phyloP scores from a whole-genome alignment of 2,888 invertebrate species.

The Gastracanthus pulcherrimus region DNA sequence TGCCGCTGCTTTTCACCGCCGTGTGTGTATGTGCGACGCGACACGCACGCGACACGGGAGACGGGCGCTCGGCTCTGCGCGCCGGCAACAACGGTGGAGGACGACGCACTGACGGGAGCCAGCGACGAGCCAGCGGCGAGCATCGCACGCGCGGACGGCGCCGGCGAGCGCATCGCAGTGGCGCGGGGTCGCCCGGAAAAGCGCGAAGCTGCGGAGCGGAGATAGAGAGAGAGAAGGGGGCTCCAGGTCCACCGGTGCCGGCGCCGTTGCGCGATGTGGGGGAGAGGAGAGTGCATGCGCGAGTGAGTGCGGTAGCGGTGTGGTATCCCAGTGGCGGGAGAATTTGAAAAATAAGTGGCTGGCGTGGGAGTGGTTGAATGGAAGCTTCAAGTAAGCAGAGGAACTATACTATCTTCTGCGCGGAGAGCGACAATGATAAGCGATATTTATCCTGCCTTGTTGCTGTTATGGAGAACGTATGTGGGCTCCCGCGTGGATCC shows the following conservation, averaged over 20 bases:
- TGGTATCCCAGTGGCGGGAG: not conserved
- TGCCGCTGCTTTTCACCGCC: not conserved
- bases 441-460: too few relatives aligned
- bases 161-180: not conserved
- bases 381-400: too few relatives aligned
- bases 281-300: too few relatives aligned
- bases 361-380: too few relatives aligned
- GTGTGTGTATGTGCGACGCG: not conserved
- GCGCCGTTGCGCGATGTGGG: not conserved
- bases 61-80: not conserved
- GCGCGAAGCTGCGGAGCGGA: not conserved
- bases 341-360: too few relatives aligned
- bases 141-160: not conserved
- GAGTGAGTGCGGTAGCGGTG: not conserved
- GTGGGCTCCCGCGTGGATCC: too few relatives aligned
- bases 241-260: not conserved
- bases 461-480: too few relatives aligned
- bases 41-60: not conserved
- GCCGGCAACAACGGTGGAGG: conserved; percentile 20
- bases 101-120: conserved; percentile 7
- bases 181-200: not conserved
- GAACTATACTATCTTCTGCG: too few relatives aligned
- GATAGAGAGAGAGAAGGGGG: too few relatives aligned
- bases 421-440: too few relatives aligned
- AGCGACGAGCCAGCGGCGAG: not conserved